Evolutionary conservation across 2,113 vertebrate genomes (phyloP).

Genomic region (Cathartes aura): DNA sequence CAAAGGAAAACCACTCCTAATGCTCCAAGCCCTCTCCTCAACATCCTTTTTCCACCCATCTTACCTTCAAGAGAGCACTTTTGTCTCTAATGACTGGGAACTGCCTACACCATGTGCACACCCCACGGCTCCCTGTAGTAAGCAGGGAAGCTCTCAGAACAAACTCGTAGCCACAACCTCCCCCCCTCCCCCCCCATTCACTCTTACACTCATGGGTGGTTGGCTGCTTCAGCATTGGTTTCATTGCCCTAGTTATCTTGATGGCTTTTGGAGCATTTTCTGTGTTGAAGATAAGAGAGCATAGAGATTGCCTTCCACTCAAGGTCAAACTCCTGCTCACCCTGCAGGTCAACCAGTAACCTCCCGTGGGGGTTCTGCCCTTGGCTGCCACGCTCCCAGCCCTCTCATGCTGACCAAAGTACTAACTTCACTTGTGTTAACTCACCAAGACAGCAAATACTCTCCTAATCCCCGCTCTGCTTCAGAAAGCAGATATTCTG

Average conservation of each 20-base stretch:
- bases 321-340: neutral
- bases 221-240: neutral
- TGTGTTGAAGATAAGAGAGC: neutral
- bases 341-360: neutral
- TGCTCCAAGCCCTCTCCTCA: no score
- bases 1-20: neutral
- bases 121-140: neutral
- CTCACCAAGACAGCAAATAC: neutral
- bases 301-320: accelerated
- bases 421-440: neutral
- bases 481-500: accelerated
- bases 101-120: neutral
- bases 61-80: neutral
- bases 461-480: neutral
- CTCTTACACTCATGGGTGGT: accelerated
- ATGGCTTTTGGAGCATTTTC: neutral
- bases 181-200: neutral
- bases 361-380: neutral
- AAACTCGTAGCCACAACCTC: neutral
- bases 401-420: neutral
- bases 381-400: neutral
- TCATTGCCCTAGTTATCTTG: neutral
- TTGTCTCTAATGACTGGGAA: accelerated
- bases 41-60: neutral
- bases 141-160: neutral